These are phyloP conservation scores for Dolichomitus sp. DNA, from an alignment of 2,888 invertebrate species.

Conservation along the genomic window DNA sequence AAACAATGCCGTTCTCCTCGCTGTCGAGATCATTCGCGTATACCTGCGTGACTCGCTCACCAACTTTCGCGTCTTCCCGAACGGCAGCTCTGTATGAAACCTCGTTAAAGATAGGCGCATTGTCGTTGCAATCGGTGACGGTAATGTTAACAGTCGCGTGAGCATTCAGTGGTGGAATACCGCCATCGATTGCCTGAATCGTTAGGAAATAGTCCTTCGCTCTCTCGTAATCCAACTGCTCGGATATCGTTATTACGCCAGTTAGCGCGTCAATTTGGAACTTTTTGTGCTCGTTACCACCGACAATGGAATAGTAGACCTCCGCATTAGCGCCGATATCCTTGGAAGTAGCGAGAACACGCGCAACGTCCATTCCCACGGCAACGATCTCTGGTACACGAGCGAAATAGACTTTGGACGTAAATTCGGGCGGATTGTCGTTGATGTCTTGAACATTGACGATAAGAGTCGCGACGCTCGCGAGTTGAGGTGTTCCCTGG, in stretches of 20 bases:
- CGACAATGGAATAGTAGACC: constrained; percentile 95
- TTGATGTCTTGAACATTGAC: constrained; percentile 97
- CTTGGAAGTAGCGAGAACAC: constrained; percentile 96
- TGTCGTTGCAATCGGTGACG: constrained; percentile 95
- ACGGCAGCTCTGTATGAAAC: constrained; percentile 92
- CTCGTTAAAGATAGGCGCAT: constrained; percentile 93
- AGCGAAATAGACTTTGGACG: constrained; percentile 92
- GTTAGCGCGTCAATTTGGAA: constrained; percentile 92
- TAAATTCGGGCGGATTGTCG: constrained; percentile 98
- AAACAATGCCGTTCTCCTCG: constrained; percentile 92
- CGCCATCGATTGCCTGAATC: constrained; percentile 96
- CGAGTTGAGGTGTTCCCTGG: constrained; percentile 92
- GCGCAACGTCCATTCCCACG: constrained; percentile 93
- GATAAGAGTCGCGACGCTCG: constrained; percentile 90
- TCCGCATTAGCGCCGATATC: constrained; percentile 98
- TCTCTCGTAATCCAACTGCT: constrained; percentile 95
- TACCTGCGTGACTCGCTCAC: constrained; percentile 91
- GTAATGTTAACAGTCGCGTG: constrained; percentile 95
- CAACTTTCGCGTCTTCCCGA: constrained; percentile 92
- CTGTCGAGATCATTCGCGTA: constrained; percentile 95
- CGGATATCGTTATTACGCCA: constrained; percentile 92
- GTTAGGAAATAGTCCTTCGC: constrained; percentile 95
- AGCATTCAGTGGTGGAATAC: constrained; percentile 95
- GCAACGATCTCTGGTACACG: constrained; percentile 92
- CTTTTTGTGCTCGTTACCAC: constrained; percentile 95